Evolutionary conservation across 2,797 vertebrate species (phyloP).

Genomic region (Lindbergichthys nudifrons): DNA sequence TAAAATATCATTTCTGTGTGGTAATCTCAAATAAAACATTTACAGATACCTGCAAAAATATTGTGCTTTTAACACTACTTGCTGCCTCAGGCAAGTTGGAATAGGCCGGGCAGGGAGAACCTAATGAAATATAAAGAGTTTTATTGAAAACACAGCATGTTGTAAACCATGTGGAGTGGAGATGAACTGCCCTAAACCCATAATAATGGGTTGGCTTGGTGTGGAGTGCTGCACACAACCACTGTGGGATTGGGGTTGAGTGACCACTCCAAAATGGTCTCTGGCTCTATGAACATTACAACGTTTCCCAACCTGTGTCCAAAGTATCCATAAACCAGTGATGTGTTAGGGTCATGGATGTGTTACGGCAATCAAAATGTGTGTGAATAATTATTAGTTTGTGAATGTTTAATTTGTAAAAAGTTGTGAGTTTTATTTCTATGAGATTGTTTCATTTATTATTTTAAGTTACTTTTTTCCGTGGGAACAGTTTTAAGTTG

Average conservation of each 20-base stretch:
- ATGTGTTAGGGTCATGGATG: background rate
- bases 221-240: conserved; percentile 26
- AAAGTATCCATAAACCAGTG: background rate
- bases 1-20: conserved; percentile 12
- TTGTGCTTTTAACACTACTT: background rate
- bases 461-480: too few relatives aligned
- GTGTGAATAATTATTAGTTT: too few relatives aligned
- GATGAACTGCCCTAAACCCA: conserved; percentile 13
- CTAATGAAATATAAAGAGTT: background rate
- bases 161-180: conserved; percentile 28
- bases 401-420: too few relatives aligned
- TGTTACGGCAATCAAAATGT: too few relatives aligned
- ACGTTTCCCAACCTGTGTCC: background rate
- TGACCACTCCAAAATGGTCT: background rate
- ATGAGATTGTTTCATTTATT: too few relatives aligned
- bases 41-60: conserved; percentile 20
- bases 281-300: background rate
- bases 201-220: conserved; percentile 33
- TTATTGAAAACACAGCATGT: conserved; percentile 34
- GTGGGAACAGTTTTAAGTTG: too few relatives aligned
- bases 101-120: conserved; percentile 6
- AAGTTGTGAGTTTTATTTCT: too few relatives aligned
- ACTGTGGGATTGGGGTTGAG: conserved; percentile 21
- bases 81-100: background rate
- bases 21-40: conserved; percentile 24